Conservation (phyloP, 2,113 vertebrate genomes). For the Hyaena hyaena region DNA sequence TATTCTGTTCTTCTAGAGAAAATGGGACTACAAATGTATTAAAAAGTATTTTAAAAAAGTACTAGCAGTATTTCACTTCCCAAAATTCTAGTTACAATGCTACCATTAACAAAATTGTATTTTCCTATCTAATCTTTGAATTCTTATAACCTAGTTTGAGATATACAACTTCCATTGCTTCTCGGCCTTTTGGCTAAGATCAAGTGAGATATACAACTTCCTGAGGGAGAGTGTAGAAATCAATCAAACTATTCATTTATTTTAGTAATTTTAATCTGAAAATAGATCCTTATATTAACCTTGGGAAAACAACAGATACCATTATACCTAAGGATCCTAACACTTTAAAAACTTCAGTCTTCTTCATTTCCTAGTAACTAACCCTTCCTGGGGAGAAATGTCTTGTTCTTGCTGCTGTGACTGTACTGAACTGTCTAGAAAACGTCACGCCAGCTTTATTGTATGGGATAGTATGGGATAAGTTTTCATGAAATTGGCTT, state of each 20-base stretch:
- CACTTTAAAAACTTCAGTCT: not conserved
- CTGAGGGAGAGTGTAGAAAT: not conserved
- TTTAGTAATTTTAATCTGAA: not conserved
- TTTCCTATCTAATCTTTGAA: not conserved
- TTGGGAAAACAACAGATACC: not conserved
- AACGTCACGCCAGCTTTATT: not conserved
- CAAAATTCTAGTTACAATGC: not conserved
- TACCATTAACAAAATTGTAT: not conserved
- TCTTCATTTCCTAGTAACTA: not conserved
- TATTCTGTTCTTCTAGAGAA: not conserved
- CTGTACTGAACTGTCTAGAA: not conserved
- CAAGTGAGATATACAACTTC: not conserved
- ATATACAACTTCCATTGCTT: not conserved
- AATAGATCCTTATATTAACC: not conserved
- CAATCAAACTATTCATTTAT: too few relatives aligned
- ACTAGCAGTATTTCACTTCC: not conserved
- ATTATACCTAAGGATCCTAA: not conserved
- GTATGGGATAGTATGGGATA: too few relatives aligned
- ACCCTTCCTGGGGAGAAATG: not conserved
- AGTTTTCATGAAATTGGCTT: not conserved
- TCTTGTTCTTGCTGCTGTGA: not conserved
- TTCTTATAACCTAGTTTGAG: not conserved
- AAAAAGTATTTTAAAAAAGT: not conserved
- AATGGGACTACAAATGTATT: not conserved
- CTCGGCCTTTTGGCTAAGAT: too few relatives aligned